phyloP scores from a whole-genome alignment of 2,888 invertebrate species.

The Thecophora atra region DNA sequence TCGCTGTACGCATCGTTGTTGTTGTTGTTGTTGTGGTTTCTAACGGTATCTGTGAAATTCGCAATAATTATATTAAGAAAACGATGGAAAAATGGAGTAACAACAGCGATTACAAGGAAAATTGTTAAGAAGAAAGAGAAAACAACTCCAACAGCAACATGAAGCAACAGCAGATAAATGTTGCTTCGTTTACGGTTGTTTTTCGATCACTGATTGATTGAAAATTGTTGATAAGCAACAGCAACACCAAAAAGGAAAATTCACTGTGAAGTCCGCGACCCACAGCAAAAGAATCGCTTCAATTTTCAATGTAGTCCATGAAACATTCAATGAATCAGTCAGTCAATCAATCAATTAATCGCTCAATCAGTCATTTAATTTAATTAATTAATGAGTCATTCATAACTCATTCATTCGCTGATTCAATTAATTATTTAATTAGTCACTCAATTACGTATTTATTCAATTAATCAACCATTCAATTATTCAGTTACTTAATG shows the following conservation, averaged over 20 bases:
- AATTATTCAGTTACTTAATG: no score
- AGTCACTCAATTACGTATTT: no score
- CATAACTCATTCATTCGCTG: no score
- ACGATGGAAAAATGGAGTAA: slow-evolving; percentile 29
- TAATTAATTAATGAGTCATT: no score
- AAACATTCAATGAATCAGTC: neutral
- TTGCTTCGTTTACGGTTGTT: no score
- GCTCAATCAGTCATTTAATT: neutral
- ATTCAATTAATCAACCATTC: no score
- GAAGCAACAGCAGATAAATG: neutral
- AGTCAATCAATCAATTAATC: neutral
- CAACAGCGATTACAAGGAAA: slow-evolving; percentile 18
- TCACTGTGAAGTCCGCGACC: no score
- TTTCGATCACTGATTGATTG: slow-evolving; percentile 32
- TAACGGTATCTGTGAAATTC: slow-evolving; percentile 36
- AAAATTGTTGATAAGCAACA: slow-evolving; percentile 32
- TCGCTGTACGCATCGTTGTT: neutral
- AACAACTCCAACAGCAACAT: slow-evolving; percentile 1
- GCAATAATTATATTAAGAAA: slow-evolving; percentile 35
- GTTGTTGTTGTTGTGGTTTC: slow-evolving; percentile 37
- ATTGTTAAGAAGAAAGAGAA: neutral
- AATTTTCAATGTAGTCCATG: neutral
- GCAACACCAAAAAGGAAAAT: slow-evolving; percentile 7
- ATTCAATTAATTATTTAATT: no score
- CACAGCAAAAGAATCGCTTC: no score